These are phyloP conservation scores for Cantharis nigra DNA, from an alignment of 2,888 invertebrate genomes.

Conservation along the genomic window DNA sequence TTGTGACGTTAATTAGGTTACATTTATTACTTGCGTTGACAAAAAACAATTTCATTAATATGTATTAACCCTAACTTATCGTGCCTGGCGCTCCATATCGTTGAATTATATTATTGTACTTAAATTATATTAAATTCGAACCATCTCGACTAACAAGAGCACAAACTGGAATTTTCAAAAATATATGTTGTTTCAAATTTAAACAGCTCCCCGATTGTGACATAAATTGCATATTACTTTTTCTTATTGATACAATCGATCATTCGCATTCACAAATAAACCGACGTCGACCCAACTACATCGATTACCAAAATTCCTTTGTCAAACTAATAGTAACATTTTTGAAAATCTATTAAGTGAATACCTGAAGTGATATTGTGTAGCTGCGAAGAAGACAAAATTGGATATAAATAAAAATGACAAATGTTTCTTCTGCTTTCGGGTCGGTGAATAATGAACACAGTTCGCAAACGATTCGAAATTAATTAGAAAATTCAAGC, in stretches of 20 bases:
- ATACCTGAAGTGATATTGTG: conserved; percentile 14
- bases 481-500: background rate
- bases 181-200: conserved; percentile 7
- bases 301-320: background rate
- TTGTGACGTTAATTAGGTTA: background rate
- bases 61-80: background rate
- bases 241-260: conserved; percentile 22
- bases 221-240: conserved; percentile 27
- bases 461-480: background rate
- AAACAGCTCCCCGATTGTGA: background rate
- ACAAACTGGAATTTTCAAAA: conserved; percentile 17
- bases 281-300: background rate
- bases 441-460: conserved; percentile 2
- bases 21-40: background rate
- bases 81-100: background rate
- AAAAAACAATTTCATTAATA: background rate
- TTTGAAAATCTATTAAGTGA: background rate
- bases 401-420: conserved; percentile 27
- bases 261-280: conserved; percentile 14
- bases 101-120: background rate
- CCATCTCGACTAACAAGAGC: background rate
- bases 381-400: background rate
- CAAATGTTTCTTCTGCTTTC: conserved; percentile 23
- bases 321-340: background rate
- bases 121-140: background rate